Conservation (phyloP, 2,888 invertebrate genomes). For the Mythimna pallens region DNA sequence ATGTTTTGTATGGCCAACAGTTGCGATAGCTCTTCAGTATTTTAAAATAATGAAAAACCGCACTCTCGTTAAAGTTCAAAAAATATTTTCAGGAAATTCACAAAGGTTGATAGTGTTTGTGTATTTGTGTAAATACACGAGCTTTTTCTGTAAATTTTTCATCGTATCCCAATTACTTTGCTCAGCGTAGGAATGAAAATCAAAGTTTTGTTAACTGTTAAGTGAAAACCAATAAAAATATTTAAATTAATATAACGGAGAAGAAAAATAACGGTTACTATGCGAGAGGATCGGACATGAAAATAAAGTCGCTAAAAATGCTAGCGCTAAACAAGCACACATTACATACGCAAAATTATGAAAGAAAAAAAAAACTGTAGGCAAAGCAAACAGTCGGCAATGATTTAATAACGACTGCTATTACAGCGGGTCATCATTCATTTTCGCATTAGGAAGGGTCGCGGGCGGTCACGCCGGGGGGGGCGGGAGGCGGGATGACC, state of each 20-base stretch:
- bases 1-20: background rate
- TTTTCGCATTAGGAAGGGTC: constrained; percentile 76
- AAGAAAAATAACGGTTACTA: too few relatives aligned
- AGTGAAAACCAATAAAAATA: too few relatives aligned
- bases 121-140: background rate
- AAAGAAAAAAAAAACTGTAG: constrained; percentile 22
- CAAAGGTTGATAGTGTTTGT: background rate
- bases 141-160: background rate
- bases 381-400: constrained; percentile 59
- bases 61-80: background rate
- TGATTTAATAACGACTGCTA: constrained; percentile 79
- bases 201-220: background rate
- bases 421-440: constrained; percentile 79
- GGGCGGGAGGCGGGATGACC: constrained; percentile 49
- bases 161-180: background rate
- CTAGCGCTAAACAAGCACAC: background rate
- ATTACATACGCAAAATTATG: constrained; percentile 3
- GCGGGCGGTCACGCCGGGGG: constrained; percentile 27
- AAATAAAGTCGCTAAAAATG: background rate
- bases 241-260: too few relatives aligned
- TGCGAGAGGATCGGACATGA: too few relatives aligned
- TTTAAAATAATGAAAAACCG: constrained; percentile 15
- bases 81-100: background rate
- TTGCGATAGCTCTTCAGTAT: background rate
- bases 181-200: background rate